These are phyloP conservation scores for Eclectus roratus DNA, from an alignment of 2,113 vertebrate genomes.

Conservation along the genomic window DNA sequence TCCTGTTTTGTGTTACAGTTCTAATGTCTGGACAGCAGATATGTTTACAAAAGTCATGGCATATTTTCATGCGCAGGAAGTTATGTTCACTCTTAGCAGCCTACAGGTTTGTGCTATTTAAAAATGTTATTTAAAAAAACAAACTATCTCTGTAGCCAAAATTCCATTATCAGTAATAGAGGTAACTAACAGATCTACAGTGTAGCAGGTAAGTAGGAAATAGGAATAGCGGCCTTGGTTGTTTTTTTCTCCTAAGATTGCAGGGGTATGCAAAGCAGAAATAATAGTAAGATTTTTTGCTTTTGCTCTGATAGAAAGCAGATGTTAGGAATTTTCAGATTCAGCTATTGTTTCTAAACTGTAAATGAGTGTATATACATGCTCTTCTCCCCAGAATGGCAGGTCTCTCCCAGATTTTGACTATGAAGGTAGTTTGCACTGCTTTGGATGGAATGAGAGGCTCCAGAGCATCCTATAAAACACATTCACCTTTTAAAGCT, in stretches of 20 bases:
- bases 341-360: not conserved
- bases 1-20: conserved; percentile 53
- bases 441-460: not conserved
- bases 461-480: not conserved
- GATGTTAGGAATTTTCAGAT: not conserved
- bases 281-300: not conserved
- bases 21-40: conserved; percentile 71
- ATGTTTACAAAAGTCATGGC: conserved; percentile 62
- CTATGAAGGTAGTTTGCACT: not conserved
- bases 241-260: not conserved
- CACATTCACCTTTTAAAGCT: not conserved
- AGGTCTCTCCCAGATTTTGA: not conserved
- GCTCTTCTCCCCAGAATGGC: not conserved
- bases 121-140: not conserved
- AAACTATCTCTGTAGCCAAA: not conserved
- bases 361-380: not conserved
- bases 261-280: not conserved
- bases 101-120: conserved; percentile 72
- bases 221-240: not conserved
- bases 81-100: conserved; percentile 56
- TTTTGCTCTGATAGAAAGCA: not conserved
- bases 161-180: not conserved
- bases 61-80: conserved; percentile 62
- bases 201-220: not conserved
- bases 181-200: not conserved